Conservation (phyloP, 1,140 invertebrate genomes). For the Drosophila eugracilis region DNA sequence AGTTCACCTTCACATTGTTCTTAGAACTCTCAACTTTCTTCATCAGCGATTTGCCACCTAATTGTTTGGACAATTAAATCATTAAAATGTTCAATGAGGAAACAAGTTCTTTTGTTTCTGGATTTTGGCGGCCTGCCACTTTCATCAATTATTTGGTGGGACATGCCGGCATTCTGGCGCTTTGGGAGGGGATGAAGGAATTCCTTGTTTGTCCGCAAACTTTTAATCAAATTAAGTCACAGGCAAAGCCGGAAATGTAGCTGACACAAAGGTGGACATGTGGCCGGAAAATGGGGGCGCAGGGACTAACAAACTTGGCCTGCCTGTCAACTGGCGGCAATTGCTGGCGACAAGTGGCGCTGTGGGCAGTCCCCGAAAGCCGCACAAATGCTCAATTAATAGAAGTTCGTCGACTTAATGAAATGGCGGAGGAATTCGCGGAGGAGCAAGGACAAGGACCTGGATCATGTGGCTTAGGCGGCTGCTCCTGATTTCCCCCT, state of each 20-base stretch:
- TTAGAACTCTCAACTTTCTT: conserved; percentile 32
- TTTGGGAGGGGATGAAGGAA: background rate
- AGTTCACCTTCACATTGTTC: conserved; percentile 27
- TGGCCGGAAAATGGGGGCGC: conserved; percentile 11
- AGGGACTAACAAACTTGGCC: conserved; percentile 50
- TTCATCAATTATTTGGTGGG: conserved; percentile 46
- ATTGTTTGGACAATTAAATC: conserved; percentile 76
- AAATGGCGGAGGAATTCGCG: conserved; percentile 42
- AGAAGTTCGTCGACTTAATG: conserved; percentile 74
- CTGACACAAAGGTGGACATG: conserved; percentile 73
- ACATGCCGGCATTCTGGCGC: too few species aligned
- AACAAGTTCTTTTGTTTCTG: conserved; percentile 42
- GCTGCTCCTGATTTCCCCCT: conserved; percentile 13
- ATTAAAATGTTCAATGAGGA: conserved; percentile 60
- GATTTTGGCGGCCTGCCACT: conserved; percentile 38
- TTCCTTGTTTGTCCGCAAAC: conserved; percentile 62
- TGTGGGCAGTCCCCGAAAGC: conserved; percentile 64
- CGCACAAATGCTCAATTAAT: conserved; percentile 81
- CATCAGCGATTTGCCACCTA: conserved; percentile 59
- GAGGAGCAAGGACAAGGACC: conserved; percentile 34
- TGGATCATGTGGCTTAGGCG: conserved; percentile 68
- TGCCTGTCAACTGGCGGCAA: conserved; percentile 60
- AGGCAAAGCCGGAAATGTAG: conserved; percentile 69
- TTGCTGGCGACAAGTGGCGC: conserved; percentile 72
- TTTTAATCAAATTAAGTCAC: conserved; percentile 82